phyloP scores from a whole-genome alignment of 1,140 invertebrate species.

The Mactra quadrangularis region DNA sequence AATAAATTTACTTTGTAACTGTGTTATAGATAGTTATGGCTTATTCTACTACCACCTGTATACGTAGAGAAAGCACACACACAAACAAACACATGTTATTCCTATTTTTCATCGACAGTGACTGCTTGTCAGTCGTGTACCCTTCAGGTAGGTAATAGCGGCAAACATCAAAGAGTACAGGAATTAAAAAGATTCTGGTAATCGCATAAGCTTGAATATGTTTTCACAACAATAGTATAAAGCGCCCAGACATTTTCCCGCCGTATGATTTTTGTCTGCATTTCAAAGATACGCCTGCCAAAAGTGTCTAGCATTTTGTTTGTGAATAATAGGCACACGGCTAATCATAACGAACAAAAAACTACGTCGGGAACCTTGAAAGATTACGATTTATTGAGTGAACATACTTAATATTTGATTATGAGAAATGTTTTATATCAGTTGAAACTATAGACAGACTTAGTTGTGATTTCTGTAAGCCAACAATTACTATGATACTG shows the following conservation, averaged over 20 bases:
- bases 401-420: too few relatives aligned
- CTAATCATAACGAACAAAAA: too few relatives aligned
- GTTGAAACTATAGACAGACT: too few relatives aligned
- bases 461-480: too few relatives aligned
- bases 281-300: constrained; percentile 14
- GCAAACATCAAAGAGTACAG: constrained; percentile 42
- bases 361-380: too few relatives aligned
- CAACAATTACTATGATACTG: too few relatives aligned
- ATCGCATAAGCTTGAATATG: constrained; percentile 42
- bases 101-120: neutral
- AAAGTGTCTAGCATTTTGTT: constrained; percentile 33
- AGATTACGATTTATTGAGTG: too few relatives aligned
- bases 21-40: too few relatives aligned
- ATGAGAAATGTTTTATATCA: too few relatives aligned
- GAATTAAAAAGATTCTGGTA: constrained; percentile 37
- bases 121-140: constrained; percentile 15
- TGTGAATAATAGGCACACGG: constrained; percentile 2
- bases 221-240: constrained; percentile 28
- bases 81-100: constrained; percentile 35
- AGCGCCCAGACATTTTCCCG: constrained; percentile 36
- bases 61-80: neutral
- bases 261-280: constrained; percentile 29
- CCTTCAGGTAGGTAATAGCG: constrained; percentile 30
- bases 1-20: too few relatives aligned
- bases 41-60: constrained; percentile 38